These are phyloP conservation scores for Glandiceps talaboti DNA, from an alignment of 53 echinoderm and acorn worm species.

Conservation along the genomic window DNA sequence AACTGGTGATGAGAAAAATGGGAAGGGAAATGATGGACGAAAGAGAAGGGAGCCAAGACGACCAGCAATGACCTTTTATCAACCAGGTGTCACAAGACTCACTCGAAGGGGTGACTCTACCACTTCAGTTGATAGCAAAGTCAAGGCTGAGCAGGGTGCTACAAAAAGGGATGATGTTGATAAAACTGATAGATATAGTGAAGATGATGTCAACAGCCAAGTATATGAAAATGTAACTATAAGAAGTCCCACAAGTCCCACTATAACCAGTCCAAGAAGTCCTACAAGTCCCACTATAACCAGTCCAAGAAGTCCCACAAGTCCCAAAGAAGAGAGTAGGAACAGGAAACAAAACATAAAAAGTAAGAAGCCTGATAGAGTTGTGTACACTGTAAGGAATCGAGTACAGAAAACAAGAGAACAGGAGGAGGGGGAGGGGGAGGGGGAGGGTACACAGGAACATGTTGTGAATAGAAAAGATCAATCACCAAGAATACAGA, in stretches of 20 bases:
- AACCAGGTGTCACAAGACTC: constrained; percentile 27
- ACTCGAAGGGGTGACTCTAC: constrained; percentile 4
- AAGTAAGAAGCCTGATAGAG: background rate
- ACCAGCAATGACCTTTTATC: constrained; percentile 33
- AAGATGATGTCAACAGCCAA: background rate
- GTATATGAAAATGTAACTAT: too few species aligned
- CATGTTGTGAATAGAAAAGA: background rate
- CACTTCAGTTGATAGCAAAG: constrained; percentile 1
- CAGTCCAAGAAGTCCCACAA: background rate
- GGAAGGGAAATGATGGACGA: background rate
- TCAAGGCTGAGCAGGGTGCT: background rate
- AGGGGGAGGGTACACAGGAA: background rate
- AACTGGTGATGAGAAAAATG: background rate
- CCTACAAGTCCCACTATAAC: background rate
- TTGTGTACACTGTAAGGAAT: background rate
- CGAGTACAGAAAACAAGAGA: background rate
- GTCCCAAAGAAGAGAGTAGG: background rate
- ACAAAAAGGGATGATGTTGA: background rate
- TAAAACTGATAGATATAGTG: background rate
- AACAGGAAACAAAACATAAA: background rate
- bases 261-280: background rate
- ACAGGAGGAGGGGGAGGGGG: background rate
- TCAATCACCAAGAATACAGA: background rate
- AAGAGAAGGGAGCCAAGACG: constrained; percentile 21
- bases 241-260: background rate